phyloP scores from a whole-genome alignment of 1,140 invertebrate genomes.

The Achatina immaculata region DNA sequence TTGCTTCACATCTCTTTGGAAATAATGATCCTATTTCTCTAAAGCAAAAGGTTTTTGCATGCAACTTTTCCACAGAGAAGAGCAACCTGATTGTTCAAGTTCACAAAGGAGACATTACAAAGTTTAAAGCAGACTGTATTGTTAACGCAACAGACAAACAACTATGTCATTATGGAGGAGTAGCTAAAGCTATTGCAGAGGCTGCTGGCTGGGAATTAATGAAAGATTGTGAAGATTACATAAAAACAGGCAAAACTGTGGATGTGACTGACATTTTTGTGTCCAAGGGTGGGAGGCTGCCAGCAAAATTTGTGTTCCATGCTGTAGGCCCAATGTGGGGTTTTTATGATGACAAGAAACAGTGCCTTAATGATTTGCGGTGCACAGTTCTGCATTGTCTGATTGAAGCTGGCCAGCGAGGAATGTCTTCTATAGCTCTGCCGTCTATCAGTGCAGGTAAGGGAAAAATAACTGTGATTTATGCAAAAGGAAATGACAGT shows the following conservation, averaged over 20 bases:
- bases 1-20: too few species aligned
- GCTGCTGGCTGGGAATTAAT: slow-evolving; percentile 47
- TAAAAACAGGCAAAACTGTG: slow-evolving; percentile 41
- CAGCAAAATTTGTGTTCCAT: slow-evolving; percentile 51
- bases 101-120: slow-evolving; percentile 83
- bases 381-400: slow-evolving; percentile 47
- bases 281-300: slow-evolving; percentile 49
- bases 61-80: not conserved
- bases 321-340: slow-evolving; percentile 53
- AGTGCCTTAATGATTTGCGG: slow-evolving; percentile 45
- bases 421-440: slow-evolving; percentile 46
- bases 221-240: slow-evolving; percentile 46
- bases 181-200: slow-evolving; percentile 83
- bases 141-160: slow-evolving; percentile 89
- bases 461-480: too few species aligned
- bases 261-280: slow-evolving; percentile 42
- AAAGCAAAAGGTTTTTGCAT: too few species aligned
- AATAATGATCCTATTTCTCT: too few species aligned
- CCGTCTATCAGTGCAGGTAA: slow-evolving; percentile 54
- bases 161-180: slow-evolving; percentile 83
- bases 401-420: slow-evolving; percentile 27
- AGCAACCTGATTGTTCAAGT: slow-evolving; percentile 44
- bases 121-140: slow-evolving; percentile 86
- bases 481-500: too few species aligned
- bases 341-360: slow-evolving; percentile 24